Evolutionary conservation across 2,888 invertebrate species (phyloP), one percentile per base, ranked within the genome.

Genomic region (Anodontia alba): DNA sequence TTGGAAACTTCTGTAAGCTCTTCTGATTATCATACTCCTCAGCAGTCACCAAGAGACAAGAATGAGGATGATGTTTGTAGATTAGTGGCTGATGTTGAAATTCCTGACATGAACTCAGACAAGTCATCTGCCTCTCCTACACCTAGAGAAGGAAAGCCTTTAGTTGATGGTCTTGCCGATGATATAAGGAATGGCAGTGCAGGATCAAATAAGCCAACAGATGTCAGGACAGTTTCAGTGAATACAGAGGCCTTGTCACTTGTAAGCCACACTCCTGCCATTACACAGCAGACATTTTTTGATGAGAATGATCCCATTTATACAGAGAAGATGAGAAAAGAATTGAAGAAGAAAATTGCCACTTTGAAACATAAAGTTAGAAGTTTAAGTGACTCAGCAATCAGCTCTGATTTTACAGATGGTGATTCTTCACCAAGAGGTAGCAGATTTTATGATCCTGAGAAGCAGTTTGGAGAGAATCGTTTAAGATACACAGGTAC

Each of bases 351-450:
- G 33, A 86, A 89, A 81, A 87, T 91, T 49, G 88, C 84, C 12
- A 84, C 81, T 38, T 76, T 91, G 23, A 84, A 91, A 46, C 77
- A 80, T n/a, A 78, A 86, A 72, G 82, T 87, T 2, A 83, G 90
- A 29, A 90, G 90, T 71, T 77, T 90, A 36, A 92, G 92, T 87
- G 93, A 93, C 71, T 93, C 93, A 1, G 93, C 93, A 20, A 92
- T 93, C 20, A 92, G 92, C 80, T 93, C 92, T 33, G 93, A 93
- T 80, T 92, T 83, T 78, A 93, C 93, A 23, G 93, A 92, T 81
- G 85, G 88, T 36, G 92, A 92, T 54, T 91, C 91, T 29, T 87
- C 87, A 1, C 91, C 92, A 20, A 80, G 89, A 71, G 82, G 81
- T 26, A 88, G 86, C 73, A 82, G 84, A 68, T 62, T 87, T 15